Conservation (phyloP, 2,113 vertebrate species). For the Lycaon pictus region DNA sequence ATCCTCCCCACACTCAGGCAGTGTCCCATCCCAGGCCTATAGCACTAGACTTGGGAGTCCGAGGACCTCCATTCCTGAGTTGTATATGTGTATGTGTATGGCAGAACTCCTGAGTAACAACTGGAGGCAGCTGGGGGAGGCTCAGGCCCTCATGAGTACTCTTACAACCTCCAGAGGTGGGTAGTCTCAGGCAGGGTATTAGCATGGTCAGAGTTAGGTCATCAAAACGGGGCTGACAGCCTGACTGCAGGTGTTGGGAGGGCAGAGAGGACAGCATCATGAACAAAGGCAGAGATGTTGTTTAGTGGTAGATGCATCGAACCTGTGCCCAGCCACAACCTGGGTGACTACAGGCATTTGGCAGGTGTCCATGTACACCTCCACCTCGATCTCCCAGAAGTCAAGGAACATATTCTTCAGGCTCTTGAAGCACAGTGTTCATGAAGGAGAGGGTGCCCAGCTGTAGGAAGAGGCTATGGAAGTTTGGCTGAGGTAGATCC, state of each 20-base stretch:
- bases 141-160: background rate
- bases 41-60: background rate
- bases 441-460: background rate
- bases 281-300: conserved; percentile 89
- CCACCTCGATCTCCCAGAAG: conserved; percentile 92
- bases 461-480: background rate
- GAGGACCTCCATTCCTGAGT: conserved; percentile 67
- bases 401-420: conserved; percentile 88
- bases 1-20: background rate
- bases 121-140: background rate
- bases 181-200: background rate
- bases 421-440: background rate
- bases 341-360: conserved; percentile 86
- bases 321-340: conserved; percentile 92
- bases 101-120: conserved; percentile 38
- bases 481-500: background rate
- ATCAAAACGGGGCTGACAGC: background rate
- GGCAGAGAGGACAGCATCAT: conserved; percentile 89
- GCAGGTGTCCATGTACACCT: conserved; percentile 86
- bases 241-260: background rate
- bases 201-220: conserved; percentile 67
- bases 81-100: background rate
- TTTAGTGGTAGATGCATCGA: conserved; percentile 91
- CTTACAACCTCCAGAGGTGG: background rate
- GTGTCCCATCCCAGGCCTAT: background rate